Percentiles rank a stretch among this genome's conserved stretches.
These are phyloP conservation scores for Troglohyphantes excavatus DNA, from an alignment of 2,888 invertebrate species.

Conservation along the genomic window DNA sequence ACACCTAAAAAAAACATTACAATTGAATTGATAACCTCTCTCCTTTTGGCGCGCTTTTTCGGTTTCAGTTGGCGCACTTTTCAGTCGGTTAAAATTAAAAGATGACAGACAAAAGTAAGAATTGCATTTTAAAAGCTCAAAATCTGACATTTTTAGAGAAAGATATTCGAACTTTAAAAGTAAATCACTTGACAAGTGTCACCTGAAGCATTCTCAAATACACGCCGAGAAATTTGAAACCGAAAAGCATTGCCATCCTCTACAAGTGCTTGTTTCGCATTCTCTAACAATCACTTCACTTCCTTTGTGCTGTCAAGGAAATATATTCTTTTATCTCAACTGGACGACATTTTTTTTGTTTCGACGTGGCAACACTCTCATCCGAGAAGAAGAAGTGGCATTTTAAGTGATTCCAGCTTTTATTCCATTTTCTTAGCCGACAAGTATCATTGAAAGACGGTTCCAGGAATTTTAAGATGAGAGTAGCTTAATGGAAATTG, in stretches of 20 bases:
- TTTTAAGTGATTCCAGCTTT: slow-evolving; percentile 59
- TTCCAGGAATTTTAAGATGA: neutral
- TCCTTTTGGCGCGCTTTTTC: too few relatives aligned
- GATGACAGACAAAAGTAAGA: too few relatives aligned
- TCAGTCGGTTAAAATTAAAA: too few relatives aligned
- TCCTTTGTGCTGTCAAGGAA: slow-evolving; percentile 22
- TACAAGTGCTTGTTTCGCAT: slow-evolving; percentile 62
- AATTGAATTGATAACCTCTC: too few relatives aligned
- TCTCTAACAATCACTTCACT: slow-evolving; percentile 23
- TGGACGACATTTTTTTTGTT: neutral
- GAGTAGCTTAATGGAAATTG: slow-evolving; percentile 28
- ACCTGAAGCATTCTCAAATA: neutral
- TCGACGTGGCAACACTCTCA: slow-evolving; percentile 21
- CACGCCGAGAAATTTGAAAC: slow-evolving; percentile 32
- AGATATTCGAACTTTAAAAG: too few relatives aligned
- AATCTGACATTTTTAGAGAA: too few relatives aligned
- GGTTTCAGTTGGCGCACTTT: too few relatives aligned
- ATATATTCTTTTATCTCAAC: slow-evolving; percentile 5
- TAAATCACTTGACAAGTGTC: neutral
- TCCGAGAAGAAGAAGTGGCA: slow-evolving; percentile 46
- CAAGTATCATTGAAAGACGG: neutral
- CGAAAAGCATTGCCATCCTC: slow-evolving; percentile 31
- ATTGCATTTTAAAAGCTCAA: too few relatives aligned
- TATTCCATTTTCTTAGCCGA: neutral
- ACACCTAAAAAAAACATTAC: too few relatives aligned